Evolutionary conservation across 2,113 vertebrate genomes (phyloP), one percentile per base, ranked within the genome.

Genomic region (Hippocampus comes): DNA sequence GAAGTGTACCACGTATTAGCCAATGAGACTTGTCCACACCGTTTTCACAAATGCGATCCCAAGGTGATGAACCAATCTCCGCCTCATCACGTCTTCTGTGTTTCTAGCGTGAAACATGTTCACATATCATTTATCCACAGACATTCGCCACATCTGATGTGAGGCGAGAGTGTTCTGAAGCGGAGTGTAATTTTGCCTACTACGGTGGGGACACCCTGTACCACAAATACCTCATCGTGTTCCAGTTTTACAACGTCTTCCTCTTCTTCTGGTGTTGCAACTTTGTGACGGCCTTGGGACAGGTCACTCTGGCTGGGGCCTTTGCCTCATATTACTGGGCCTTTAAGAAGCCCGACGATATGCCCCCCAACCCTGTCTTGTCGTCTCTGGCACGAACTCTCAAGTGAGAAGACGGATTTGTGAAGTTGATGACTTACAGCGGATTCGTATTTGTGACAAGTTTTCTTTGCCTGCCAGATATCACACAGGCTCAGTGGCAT

Each of bases 281-380:
- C 90, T 99, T 99, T 0, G 92, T 95, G 73, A 94, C 95, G 0
- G 97, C 96, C 0, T 85, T 99, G 88, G 97, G 97, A 25, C 96
- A 99, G 89, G 94, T 98, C 74, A 98, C 97, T 0, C 84, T 99
- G 66, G 93, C 96, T 0, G 97, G 97, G 0, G 96, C 97, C 30
- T 99, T 99, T 0, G 96, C 97, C 2, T 99, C 97, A 0, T 99
- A 98, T 89, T 99, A 99, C 77, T 99, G 97, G 97, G 96, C 97
- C 72, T 94, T 96, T 78, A 94, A 92, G 77, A 99, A 99, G 70
- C 96, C 97, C 0, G 92, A 95, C 0, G 94, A 99, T 81, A 90
- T 99, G 49, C 96, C 96, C 0, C 91, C 95, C 9, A 95, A 81
- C 82, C 97, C 97, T 3, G 92, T 99, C 80, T 95, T 95, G 85